Base-by-base conservation (phyloP, 2,797 vertebrate genomes). In the Melopsittacus undulatus region DNA sequence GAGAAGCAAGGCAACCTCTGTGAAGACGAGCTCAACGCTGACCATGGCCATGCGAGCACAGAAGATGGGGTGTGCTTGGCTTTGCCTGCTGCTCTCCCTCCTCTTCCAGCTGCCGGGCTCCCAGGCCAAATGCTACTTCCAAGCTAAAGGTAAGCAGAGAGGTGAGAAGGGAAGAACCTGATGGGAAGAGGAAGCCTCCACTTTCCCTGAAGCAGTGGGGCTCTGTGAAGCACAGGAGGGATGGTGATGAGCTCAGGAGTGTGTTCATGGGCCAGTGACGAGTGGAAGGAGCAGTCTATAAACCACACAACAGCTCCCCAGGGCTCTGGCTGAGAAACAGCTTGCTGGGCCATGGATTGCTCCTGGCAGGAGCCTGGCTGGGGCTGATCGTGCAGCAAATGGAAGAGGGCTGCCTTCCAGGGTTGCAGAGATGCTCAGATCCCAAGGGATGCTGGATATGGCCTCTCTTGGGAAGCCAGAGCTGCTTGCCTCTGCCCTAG, bases 51-150 rank as follows among this genome's bases (percentile, higher is more conserved):
- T 83, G 63, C 89, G 48, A 83, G 93, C 13, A 22, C 94, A 92
- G 91, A 95, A 96, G 95, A 67, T 43, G n/a, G 72, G 69, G n/a
- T 74, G 87, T 30, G 63, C 82, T 57, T 96, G 92, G 51, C 40
- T 95, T 88, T 97, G 91, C 82, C 91, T 98, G 87, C 56, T 97
- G 80, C 67, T 97, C 46, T 95, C 88, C 42, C 93, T 98, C 40
- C 82, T 98, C 11, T 90, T 97, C 68, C 98, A 97, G 93, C 87
- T 97, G 78, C 96, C 94, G 0, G 96, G 85, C 57, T 97, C 97
- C 59, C 95, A 97, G 92, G 96, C 96, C 87, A 97, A 98, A 72
- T 98, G 98, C 86, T 98, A 97, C 93, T 98, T 98, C 93, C 97
- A 97, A 85, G 97, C 97, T 90, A 97, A 98, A 97, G 98, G 98